These are phyloP conservation scores for Morpho achilles DNA, from an alignment of 2,888 invertebrate genomes.

Conservation along the genomic window DNA sequence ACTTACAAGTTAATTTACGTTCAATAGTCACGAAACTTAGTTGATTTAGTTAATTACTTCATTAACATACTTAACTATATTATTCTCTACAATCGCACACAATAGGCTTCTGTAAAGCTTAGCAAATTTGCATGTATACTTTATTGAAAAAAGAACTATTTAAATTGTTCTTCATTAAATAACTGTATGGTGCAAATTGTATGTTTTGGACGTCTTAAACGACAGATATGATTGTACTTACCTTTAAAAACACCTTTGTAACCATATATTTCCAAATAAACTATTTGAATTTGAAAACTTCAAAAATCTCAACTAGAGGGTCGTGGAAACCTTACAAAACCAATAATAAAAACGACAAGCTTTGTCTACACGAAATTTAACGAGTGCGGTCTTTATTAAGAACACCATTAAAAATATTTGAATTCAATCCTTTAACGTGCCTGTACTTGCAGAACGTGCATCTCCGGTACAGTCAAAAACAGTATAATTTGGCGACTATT, in stretches of 20 bases:
- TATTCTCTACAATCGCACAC: slow-evolving; percentile 23
- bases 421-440: slow-evolving; percentile 10
- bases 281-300: background rate
- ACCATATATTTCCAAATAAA: too few species aligned
- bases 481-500: slow-evolving; percentile 33
- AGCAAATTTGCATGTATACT: too few species aligned
- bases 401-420: slow-evolving; percentile 11
- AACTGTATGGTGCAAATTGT: background rate
- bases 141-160: too few species aligned
- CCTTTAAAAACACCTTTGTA: too few species aligned
- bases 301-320: too few species aligned
- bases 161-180: too few species aligned
- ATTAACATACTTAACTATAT: slow-evolving; percentile 33
- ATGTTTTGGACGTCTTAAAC: too few species aligned
- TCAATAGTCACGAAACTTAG: slow-evolving; percentile 31
- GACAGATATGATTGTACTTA: too few species aligned
- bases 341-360: background rate
- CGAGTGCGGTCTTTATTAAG: slow-evolving; percentile 10
- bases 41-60: slow-evolving; percentile 36
- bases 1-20: slow-evolving; percentile 20
- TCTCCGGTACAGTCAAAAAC: slow-evolving; percentile 19
- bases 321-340: background rate
- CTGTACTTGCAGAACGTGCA: slow-evolving; percentile 9
- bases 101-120: too few species aligned
- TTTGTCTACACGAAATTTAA: slow-evolving; percentile 9